Conservation (phyloP, 2,888 invertebrate species). For the Luperina nickerlii region DNA sequence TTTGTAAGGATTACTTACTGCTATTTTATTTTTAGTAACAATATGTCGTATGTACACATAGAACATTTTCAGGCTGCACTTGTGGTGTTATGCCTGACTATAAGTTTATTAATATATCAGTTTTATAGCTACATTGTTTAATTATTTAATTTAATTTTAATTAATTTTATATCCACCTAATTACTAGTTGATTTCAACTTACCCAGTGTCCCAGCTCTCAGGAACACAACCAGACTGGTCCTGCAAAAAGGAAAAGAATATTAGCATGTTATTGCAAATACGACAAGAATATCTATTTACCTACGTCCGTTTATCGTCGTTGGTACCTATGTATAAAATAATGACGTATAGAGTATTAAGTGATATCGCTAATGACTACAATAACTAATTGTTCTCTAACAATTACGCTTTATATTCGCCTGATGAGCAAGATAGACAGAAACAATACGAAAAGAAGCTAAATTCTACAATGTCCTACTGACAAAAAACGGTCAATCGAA, state of each 20-base stretch:
- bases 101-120: background rate
- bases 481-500: background rate
- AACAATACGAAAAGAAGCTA: background rate
- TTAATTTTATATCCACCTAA: background rate
- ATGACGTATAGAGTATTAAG: background rate
- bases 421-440: background rate
- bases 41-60: background rate
- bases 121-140: background rate
- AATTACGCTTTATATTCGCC: constrained; percentile 10
- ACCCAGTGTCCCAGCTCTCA: constrained; percentile 47
- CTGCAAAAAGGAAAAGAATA: constrained; percentile 21
- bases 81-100: background rate
- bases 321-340: background rate
- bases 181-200: constrained; percentile 8
- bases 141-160: too few relatives aligned
- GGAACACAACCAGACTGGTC: constrained; percentile 30
- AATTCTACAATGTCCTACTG: background rate
- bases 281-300: background rate
- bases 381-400: constrained; percentile 33
- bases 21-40: background rate
- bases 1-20: background rate
- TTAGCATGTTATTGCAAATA: background rate
- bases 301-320: background rate
- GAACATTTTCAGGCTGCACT: background rate
- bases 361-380: constrained; percentile 20